A percentile compares a stretch with the other conserved stretches of the same genome.
Evolutionary conservation across 1,140 invertebrate genomes (phyloP).

Genomic region (Heliconius himera): DNA sequence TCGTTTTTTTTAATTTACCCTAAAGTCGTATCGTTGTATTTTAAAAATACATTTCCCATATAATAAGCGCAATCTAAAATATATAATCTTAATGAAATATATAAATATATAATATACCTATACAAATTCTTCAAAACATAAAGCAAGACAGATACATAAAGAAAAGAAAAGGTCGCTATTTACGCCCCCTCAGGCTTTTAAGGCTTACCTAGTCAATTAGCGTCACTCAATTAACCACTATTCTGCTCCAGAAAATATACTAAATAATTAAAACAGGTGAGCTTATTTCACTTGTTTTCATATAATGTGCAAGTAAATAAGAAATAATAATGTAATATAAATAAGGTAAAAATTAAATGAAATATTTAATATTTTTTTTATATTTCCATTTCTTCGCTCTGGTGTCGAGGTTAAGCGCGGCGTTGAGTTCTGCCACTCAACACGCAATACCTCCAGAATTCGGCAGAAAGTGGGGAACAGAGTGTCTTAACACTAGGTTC

Average conservation of each 20-base stretch:
- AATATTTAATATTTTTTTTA: too few species aligned
- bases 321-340: background rate
- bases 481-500: too few species aligned
- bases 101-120: background rate
- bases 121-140: background rate
- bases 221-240: slow-evolving; percentile 80
- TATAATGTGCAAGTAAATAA: background rate
- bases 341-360: background rate
- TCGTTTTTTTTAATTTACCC: background rate
- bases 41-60: background rate
- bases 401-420: too few species aligned
- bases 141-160: slow-evolving; percentile 43
- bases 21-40: background rate
- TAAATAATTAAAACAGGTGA: slow-evolving; percentile 73
- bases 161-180: slow-evolving; percentile 65
- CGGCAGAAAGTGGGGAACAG: too few species aligned
- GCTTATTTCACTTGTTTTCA: background rate
- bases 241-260: slow-evolving; percentile 64
- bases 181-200: slow-evolving; percentile 69
- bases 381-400: too few species aligned
- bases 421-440: too few species aligned
- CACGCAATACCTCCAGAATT: too few species aligned
- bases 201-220: slow-evolving; percentile 72
- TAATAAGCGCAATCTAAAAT: too few species aligned
- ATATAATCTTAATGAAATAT: background rate